Evolutionary conservation across 2,888 invertebrate genomes (phyloP).

Genomic region (Plagiodera versicolora): DNA sequence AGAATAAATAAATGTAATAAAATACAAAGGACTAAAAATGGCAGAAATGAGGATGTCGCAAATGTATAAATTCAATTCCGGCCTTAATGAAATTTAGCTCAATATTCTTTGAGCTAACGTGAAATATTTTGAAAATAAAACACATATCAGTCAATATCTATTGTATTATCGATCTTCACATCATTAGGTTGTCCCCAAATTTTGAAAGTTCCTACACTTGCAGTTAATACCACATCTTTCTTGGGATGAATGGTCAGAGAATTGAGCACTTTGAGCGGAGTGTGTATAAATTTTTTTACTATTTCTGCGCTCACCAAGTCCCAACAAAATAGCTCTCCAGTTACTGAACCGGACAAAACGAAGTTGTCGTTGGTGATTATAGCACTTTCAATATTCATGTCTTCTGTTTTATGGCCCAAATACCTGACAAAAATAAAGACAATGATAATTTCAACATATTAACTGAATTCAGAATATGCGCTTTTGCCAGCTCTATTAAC

Average conservation of each 20-base stretch:
- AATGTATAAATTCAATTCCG: no score
- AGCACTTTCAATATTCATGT: constrained; percentile 85
- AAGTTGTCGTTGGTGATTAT: constrained; percentile 82
- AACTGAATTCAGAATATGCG: no score
- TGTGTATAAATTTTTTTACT: constrained; percentile 58
- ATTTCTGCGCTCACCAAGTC: constrained; percentile 80
- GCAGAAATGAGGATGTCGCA: no score
- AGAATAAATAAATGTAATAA: no score
- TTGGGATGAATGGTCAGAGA: constrained; percentile 83
- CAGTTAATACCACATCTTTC: constrained; percentile 70
- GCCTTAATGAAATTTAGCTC: no score
- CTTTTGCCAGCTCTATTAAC: no score
- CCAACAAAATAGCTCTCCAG: constrained; percentile 86
- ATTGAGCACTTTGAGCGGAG: constrained; percentile 66
- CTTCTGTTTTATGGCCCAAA: constrained; percentile 78
- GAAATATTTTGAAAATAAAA: neutral
- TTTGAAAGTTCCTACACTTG: constrained; percentile 71
- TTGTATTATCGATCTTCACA: neutral
- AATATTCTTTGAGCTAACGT: no score
- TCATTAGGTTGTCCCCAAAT: constrained; percentile 62
- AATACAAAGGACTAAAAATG: no score
- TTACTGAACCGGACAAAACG: constrained; percentile 87
- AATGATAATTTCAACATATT: neutral
- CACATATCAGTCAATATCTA: neutral
- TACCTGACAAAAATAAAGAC: constrained; percentile 69